A percentile compares a stretch with the other conserved stretches of the same genome.
These are phyloP conservation scores for Tenthredo amoena DNA, from an alignment of 2,888 invertebrate species.

Conservation along the genomic window DNA sequence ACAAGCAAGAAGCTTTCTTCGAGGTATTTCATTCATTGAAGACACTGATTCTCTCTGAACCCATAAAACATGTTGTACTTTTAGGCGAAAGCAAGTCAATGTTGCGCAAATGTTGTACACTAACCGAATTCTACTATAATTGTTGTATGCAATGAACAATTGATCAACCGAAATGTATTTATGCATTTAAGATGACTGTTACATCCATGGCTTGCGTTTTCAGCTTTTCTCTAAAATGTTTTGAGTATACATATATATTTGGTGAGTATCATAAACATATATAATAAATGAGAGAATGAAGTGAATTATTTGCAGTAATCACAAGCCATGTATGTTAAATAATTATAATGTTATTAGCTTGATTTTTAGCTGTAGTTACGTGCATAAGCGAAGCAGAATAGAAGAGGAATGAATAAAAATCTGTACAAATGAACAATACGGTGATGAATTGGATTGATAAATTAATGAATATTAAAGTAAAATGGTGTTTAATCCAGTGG, in stretches of 20 bases:
- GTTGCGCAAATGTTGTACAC: not conserved
- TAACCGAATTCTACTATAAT: not conserved
- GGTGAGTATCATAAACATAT: not conserved
- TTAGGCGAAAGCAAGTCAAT: not conserved
- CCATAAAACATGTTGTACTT: not conserved
- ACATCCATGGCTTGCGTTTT: constrained; percentile 30
- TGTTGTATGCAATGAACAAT: not conserved
- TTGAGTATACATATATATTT: not conserved
- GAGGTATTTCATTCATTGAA: not conserved
- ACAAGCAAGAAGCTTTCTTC: not conserved
- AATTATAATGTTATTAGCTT: constrained; percentile 26
- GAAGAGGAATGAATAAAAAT: not conserved
- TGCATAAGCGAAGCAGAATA: constrained; percentile 40
- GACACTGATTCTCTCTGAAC: not conserved
- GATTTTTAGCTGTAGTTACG: constrained; percentile 12
- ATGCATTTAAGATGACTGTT: constrained; percentile 58
- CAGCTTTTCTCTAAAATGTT: not conserved
- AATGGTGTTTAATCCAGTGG: not conserved
- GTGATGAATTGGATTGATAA: not conserved
- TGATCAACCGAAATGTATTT: constrained; percentile 67
- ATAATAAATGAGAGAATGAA: not conserved
- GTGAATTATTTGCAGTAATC: not conserved
- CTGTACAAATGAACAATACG: not conserved
- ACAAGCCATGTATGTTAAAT: constrained; percentile 22
- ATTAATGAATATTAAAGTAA: not conserved